Evolutionary conservation across 1,140 invertebrate genomes (phyloP), one percentile per base, ranked within the genome.

Genomic region (Lordiphosa mommai): DNA sequence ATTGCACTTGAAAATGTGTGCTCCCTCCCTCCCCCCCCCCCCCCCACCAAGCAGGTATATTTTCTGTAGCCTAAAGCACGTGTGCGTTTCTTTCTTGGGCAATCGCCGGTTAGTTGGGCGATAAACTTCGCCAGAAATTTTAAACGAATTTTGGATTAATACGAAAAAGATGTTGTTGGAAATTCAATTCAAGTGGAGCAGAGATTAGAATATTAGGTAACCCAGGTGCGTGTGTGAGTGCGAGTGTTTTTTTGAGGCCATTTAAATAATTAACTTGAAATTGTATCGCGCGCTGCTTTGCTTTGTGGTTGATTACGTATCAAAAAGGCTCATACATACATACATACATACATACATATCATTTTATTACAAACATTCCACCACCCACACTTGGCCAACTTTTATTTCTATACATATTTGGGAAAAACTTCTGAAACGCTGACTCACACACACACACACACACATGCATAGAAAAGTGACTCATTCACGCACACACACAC

Each of bases 261-360:
- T 82, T 80, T 70, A 66, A 66, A 66, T 61, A 71, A 56, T 53
- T 65, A 82, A 70, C 60, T 72, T 73, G 52, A 61, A 74, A 76
- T 74, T 58, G 67, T 51, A 80, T 61, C 41, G 60, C 68, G 70
- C 14, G n/a, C n/a, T 12, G 20, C 13, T 32, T 12, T 16, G n/a
- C 20, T 1, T 14, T 12, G n/a, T 52, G 53, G 61, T 61, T 52
- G 67, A 76, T 77, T 76, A 49, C 71, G 61, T 49, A 37, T 70
- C 36, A 55, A 10, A 37, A 20, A 40, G 36, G 43, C 38, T 36
- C 34, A 49, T 46, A 44, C 44, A 53, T 53, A 57, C 27, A 17
- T 16, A 14, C 27, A 38, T 36, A 37, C 37, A 34, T 17, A 33
- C 33, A 23, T 12, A 17, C 27, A 10, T 37, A 30, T n/a, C 40